Base-by-base conservation (phyloP, 2,113 vertebrate species). In the Amphilophus citrinellus region DNA sequence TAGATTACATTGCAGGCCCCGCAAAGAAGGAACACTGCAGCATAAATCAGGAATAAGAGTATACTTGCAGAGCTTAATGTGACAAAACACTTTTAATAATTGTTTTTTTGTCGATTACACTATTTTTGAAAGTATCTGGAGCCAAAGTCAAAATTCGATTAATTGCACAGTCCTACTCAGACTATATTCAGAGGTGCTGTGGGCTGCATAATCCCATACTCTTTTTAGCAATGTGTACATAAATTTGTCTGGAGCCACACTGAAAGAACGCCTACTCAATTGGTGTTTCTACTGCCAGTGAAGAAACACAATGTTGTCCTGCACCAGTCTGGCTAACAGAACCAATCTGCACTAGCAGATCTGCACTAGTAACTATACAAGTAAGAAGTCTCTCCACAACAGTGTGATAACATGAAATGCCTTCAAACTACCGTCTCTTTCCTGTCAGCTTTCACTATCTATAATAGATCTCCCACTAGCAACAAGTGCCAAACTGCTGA, bases 181-280 rank as follows among this genome's bases (percentile, higher is more conserved):
- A 53, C 66, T 27, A 53, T 32, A 73, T 32, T 73, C 44, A 32
- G 27, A 73, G 20, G 32, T 73, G 66, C 17, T 10, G 15, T 56
- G 27, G 10, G 47, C 68, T 32, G 32, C 68, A 35, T 50, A 73
- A 56, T 35, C 27, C 27, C 47, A 73, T 35, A 35, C 27, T 18
- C 27, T 73, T 73, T 73, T 73, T 56, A 73, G 47, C 68, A n/a
- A 47, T 35, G 47, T 56, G 47, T 73, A 71, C 44, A 71, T 53
- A 73, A 35, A 56, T 73, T 56, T 73, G 53, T 73, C 68, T 56
- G 44, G 27, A 53, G 47, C 47, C 47, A 73, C 18, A 73, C 20
- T 73, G 8, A 73, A 73, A 56, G 17, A 73, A 73, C 27, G 18
- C 68, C 68, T 35, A 73, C 68, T 32, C 27, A 73, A n/a, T 73